Percentiles rank a stretch among this genome's conserved stretches.
Conservation (phyloP, 1,140 invertebrate genomes). For the Ptiloglossa arizonensis region DNA sequence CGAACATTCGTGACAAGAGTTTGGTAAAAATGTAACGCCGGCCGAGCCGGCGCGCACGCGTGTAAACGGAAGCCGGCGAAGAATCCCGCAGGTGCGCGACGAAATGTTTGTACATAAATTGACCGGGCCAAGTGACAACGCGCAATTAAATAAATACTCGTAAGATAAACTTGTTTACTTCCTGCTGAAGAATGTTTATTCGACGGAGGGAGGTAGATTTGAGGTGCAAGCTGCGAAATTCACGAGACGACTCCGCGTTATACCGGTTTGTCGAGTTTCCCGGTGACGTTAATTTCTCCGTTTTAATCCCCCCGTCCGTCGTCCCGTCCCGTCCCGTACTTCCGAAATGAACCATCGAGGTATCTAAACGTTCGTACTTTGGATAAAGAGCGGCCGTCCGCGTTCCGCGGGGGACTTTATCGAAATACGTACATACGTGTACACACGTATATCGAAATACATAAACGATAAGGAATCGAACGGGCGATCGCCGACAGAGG, state of each 20-base stretch:
- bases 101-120: constrained; percentile 7
- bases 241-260: not conserved
- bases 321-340: constrained; percentile 9
- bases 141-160: constrained; percentile 24
- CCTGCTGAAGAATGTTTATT: constrained; percentile 21
- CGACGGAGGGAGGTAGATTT: not conserved
- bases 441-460: not conserved
- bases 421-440: not conserved
- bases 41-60: not conserved
- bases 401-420: not conserved
- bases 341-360: constrained; percentile 30
- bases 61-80: not conserved
- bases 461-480: not conserved
- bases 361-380: constrained; percentile 19
- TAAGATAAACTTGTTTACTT: constrained; percentile 37
- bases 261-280: constrained; percentile 53
- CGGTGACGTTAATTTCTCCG: constrained; percentile 37
- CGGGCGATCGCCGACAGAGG: not conserved
- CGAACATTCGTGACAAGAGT: too few species aligned
- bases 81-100: not conserved
- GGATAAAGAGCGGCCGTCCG: not conserved
- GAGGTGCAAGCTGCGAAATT: constrained; percentile 18
- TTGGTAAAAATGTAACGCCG: not conserved
- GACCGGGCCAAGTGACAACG: not conserved
- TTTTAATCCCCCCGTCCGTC: too few species aligned